Evolutionary conservation across 2,113 vertebrate genomes (phyloP).

Genomic region (Seriola dumerili): DNA sequence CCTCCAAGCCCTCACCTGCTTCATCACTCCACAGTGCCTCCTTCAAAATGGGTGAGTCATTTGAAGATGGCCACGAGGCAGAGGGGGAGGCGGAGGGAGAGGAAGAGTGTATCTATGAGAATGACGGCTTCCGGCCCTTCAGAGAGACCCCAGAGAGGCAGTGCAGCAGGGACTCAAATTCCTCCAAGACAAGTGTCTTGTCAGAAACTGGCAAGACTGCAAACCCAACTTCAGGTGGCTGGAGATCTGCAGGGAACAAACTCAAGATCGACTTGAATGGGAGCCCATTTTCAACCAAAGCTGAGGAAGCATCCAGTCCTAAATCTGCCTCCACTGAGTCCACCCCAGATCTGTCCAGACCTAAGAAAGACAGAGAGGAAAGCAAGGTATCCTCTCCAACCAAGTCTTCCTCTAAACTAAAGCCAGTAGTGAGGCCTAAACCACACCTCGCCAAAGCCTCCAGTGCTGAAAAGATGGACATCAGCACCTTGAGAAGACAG

Average conservation of each 20-base stretch:
- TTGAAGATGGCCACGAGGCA: slow-evolving; percentile 89
- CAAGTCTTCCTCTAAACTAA: slow-evolving; percentile 88
- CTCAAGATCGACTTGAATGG: slow-evolving; percentile 89
- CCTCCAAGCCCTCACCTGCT: slow-evolving; percentile 79
- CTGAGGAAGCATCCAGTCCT: slow-evolving; percentile 85
- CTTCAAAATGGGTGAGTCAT: slow-evolving; percentile 87
- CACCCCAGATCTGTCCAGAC: slow-evolving; percentile 77
- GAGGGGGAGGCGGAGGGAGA: slow-evolving; percentile 70
- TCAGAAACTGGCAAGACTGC: slow-evolving; percentile 75
- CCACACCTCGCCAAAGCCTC: slow-evolving; percentile 91
- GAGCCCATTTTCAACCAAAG: slow-evolving; percentile 72
- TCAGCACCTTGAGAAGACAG: slow-evolving; percentile 94
- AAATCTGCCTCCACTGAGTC: slow-evolving; percentile 90
- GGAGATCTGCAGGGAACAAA: slow-evolving; percentile 87
- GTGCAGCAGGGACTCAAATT: slow-evolving; percentile 88
- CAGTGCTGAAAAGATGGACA: slow-evolving; percentile 97
- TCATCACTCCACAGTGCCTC: slow-evolving; percentile 88
- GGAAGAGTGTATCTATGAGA: slow-evolving; percentile 95
- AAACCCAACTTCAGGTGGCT: slow-evolving; percentile 84
- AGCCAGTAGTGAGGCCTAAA: slow-evolving; percentile 96
- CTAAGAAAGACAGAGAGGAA: slow-evolving; percentile 87
- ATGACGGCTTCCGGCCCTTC: slow-evolving; percentile 91
- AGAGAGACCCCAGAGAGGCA: slow-evolving; percentile 85
- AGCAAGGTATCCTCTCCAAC: slow-evolving; percentile 79
- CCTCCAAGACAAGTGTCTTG: slow-evolving; percentile 87